These are phyloP conservation scores for Danio tinwini DNA, from an alignment of 2,797 vertebrate genomes.

Conservation along the genomic window DNA sequence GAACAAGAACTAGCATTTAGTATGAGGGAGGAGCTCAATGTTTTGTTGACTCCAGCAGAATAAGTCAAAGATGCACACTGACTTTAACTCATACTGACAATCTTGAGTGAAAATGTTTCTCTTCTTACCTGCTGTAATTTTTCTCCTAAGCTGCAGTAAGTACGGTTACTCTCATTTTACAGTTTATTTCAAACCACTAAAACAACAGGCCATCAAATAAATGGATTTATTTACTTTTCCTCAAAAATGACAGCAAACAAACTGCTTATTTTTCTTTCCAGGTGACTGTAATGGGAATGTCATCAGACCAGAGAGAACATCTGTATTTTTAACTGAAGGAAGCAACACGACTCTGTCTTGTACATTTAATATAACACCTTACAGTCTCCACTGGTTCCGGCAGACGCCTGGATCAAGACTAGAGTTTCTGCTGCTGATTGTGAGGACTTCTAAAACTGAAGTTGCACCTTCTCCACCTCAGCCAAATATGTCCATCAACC, in stretches of 20 bases:
- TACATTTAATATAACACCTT: conserved; percentile 7
- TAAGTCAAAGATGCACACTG: background rate
- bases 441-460: background rate
- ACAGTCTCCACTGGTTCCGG: conserved; percentile 37
- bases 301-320: conserved; percentile 24
- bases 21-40: background rate
- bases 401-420: conserved; percentile 43
- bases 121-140: background rate
- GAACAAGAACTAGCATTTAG: no score
- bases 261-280: background rate
- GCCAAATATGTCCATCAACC: background rate
- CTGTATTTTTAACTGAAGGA: conserved; percentile 22
- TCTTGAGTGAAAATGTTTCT: background rate
- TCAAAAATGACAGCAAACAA: no score
- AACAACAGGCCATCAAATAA: background rate
- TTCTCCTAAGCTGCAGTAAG: background rate
- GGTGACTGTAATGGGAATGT: background rate
- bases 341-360: conserved; percentile 25
- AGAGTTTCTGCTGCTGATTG: conserved; percentile 16
- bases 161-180: background rate
- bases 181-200: background rate
- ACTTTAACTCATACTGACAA: background rate
- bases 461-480: background rate
- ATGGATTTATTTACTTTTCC: no score
- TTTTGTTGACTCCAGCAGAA: background rate